Evolutionary conservation across 2,797 vertebrate species (phyloP), one percentile per base, ranked within the genome.

Genomic region (Dipus sagitta): DNA sequence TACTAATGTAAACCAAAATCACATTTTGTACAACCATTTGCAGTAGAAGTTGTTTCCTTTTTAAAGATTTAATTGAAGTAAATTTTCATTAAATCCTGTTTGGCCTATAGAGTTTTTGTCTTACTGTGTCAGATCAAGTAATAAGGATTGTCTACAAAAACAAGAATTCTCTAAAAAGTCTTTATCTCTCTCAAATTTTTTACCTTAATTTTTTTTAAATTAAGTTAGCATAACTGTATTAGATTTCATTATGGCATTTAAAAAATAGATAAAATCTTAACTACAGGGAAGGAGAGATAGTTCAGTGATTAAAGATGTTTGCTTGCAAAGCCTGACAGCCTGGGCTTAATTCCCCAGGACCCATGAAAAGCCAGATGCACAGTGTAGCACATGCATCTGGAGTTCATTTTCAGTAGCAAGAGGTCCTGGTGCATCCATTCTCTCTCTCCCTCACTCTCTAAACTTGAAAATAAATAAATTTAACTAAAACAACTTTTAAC

Each of bases 21-120:
- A 23, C 70, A 90, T 68, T 93, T 85, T 86, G 23, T 12, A 5
- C 70, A 79, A 26, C 23, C 62, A 71, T 68, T 91, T 90, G n/a
- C 42, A 28, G 68, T 21, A 78, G 34, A 83, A 54, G 85, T 26
- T 84, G 18, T 58, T 93, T 86, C 24, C 26, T 81, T 77, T 94
- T 92, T 23, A 58, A 90, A 54, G 28, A 6, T 84, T 75, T 52
- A 42, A 71, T 82, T 32, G 58, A 62, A 74, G 7, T 84, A 30
- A 26, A 52, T 38, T 90, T 90, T 82, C 17, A 18, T 77, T 23
- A 62, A 87, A 15, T 72, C 23, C 1, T 68, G 10, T 24, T 82
- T 92, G 85, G 30, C 30, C 7, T 65, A 4, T 58, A 21, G 15
- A 34, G 1, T 17, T 23, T 75, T 86, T 91, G 21, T 7, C 11